Base-by-base conservation (phyloP, 2,113 vertebrate genomes). In the Peromyscus polionotus region DNA sequence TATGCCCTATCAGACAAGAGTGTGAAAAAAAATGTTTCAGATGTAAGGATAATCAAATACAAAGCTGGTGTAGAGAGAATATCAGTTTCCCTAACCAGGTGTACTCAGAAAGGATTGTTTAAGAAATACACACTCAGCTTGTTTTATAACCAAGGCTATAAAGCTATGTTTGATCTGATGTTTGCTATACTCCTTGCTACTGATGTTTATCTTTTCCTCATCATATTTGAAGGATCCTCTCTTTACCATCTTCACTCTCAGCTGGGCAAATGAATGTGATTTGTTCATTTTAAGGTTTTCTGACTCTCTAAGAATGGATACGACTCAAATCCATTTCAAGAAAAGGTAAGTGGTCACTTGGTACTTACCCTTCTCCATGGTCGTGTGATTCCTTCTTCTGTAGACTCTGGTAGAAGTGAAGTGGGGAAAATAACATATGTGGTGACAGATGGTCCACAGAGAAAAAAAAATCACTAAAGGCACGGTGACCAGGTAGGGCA, bases 371-470 rank as follows among this genome's bases (percentile, higher is more conserved):
- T 9, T 36, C 51, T 28, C 33, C 1, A 3, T 12, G n/a, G 33
- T 16, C 5, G 31, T 13, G 8, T 24, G 39, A 7, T 20, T 42
- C 61, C 65, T 75, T 13, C 2, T 3, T 42, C 7, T 67, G 54
- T 22, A 24, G 65, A 7, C 3, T 51, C 1, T 0, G 20, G 67
- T 5, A 42, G 7, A n/a, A 28, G 24, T 59, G 2, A 6, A 16
- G 51, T 31, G 26, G 39, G 28, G 16, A 22, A 1, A 5, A 12
- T 39, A 61, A 1, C 0, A 4, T 9, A 10, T 0, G 0, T 5
- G 12, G 19, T 5, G 12, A 6, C 19, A n/a, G 5, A 22, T 16
- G 12, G 19, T 28, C 4, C 39, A 13, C 31, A 3, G 2, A 42
- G 36, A 1, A 17, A n/a, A 16, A 39, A 80, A 88, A 22, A 72